These are phyloP conservation scores for Drosophila anomalata DNA, from an alignment of 2,888 invertebrate species.

Conservation along the genomic window DNA sequence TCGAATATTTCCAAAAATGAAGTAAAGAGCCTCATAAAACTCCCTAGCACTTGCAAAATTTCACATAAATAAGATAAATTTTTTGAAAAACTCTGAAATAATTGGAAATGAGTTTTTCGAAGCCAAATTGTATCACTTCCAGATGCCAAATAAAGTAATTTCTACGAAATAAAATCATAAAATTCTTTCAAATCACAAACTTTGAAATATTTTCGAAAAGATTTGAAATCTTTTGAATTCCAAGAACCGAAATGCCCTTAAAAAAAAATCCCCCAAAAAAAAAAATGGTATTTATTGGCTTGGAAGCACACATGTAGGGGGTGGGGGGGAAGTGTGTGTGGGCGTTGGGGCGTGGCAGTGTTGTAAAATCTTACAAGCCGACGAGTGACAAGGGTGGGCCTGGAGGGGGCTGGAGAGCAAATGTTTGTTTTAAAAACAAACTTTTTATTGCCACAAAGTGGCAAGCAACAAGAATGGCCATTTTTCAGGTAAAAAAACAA, in stretches of 20 bases:
- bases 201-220: background rate
- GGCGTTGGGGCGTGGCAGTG: constrained; percentile 20
- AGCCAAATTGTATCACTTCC: background rate
- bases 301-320: constrained; percentile 5
- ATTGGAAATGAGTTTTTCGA: background rate
- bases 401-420: constrained; percentile 34
- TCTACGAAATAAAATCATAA: constrained; percentile 4
- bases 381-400: constrained; percentile 54
- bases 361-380: constrained; percentile 56
- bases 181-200: too few relatives aligned
- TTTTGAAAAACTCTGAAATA: constrained; percentile 13
- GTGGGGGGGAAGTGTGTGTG: constrained; percentile 4
- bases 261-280: background rate
- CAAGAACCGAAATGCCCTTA: background rate
- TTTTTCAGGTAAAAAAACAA: too few relatives aligned
- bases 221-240: background rate
- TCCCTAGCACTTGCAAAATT: background rate
- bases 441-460: constrained; percentile 76
- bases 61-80: too few relatives aligned
- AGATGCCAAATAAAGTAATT: background rate
- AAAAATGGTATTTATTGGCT: constrained; percentile 31
- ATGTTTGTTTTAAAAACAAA: constrained; percentile 75
- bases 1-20: too few relatives aligned
- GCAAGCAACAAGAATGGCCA: constrained; percentile 59
- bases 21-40: background rate